phyloP scores from a whole-genome alignment of 2,113 vertebrate species.

The Oreotrochilus melanogaster region DNA sequence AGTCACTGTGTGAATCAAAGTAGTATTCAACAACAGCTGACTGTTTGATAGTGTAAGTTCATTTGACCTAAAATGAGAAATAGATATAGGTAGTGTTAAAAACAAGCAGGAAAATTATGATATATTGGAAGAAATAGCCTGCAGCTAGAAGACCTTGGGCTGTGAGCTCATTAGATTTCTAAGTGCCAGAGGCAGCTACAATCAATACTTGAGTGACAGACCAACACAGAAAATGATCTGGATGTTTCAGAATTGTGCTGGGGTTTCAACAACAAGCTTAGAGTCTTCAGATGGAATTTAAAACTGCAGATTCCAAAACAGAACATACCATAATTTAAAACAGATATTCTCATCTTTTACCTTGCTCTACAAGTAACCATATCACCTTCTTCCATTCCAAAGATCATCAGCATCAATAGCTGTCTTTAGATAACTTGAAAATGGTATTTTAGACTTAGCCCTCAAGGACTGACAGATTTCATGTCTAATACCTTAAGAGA shows the following conservation, averaged over 20 bases:
- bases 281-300: background rate
- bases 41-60: background rate
- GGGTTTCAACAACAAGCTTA: background rate
- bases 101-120: slow-evolving; percentile 5
- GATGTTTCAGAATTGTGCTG: background rate
- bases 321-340: background rate
- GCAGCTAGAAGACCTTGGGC: background rate
- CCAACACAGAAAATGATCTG: background rate
- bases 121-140: background rate
- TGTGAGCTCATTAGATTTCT: slow-evolving; percentile 13
- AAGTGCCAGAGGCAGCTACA: background rate
- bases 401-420: background rate
- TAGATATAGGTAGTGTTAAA: background rate
- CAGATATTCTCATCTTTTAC: background rate
- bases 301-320: background rate
- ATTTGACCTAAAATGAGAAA: slow-evolving; percentile 14
- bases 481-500: background rate
- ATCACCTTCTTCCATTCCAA: background rate
- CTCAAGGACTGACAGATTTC: background rate
- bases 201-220: slow-evolving; percentile 16
- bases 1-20: background rate
- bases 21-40: background rate
- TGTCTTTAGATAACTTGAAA: background rate
- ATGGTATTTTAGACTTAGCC: background rate
- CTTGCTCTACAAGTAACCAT: background rate